These are phyloP conservation scores for Gnathonemus longibarbis DNA, from an alignment of 2,113 vertebrate genomes.

Conservation along the genomic window DNA sequence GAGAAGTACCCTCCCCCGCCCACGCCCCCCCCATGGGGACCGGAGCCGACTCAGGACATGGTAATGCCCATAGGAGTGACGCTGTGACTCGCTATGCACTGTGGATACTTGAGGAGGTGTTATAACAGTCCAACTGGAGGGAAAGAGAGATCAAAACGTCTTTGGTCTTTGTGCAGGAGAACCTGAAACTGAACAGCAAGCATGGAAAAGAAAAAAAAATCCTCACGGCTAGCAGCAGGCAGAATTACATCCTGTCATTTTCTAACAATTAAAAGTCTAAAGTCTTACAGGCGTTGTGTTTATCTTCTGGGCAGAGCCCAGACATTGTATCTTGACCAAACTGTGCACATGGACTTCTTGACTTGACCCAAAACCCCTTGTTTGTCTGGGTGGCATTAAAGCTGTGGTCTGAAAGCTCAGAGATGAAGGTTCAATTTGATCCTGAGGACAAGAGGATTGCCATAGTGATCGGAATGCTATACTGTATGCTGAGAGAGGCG, in stretches of 20 bases:
- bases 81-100: neutral
- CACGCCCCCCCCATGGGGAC: neutral
- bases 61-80: neutral
- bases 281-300: neutral
- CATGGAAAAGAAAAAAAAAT: neutral
- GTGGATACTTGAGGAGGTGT: neutral
- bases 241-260: neutral
- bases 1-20: neutral
- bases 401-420: neutral
- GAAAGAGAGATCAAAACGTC: neutral
- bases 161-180: neutral
- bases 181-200: neutral
- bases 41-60: neutral
- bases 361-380: neutral
- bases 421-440: neutral
- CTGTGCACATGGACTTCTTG: neutral
- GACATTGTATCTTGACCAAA: conserved; percentile 5
- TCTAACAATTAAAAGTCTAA: neutral
- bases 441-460: neutral
- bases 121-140: neutral
- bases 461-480: neutral
- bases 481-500: neutral
- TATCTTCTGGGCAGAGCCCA: neutral
- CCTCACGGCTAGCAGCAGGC: neutral
- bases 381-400: neutral